Conservation (phyloP, 2,888 invertebrate species). For the Diachrysia chrysitis region DNA sequence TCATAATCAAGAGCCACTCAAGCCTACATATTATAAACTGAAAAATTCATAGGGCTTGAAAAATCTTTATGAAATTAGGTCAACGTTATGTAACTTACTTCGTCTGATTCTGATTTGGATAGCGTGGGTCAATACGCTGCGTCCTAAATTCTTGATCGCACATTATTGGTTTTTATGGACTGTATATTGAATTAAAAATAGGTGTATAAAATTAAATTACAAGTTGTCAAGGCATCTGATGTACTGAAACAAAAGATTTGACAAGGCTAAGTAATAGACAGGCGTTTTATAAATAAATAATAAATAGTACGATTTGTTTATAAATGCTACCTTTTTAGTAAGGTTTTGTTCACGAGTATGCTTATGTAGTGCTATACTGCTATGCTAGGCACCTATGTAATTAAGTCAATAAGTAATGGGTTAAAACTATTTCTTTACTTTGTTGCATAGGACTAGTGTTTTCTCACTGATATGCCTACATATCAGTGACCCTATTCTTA, state of each 20-base stretch:
- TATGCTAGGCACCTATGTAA: no score
- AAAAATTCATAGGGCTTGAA: background rate
- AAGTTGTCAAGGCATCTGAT: conserved; percentile 9
- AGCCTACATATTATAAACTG: no score
- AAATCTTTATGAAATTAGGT: background rate
- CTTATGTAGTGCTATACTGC: no score
- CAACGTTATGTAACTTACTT: conserved; percentile 60
- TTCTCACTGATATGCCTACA: no score
- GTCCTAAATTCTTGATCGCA: conserved; percentile 84
- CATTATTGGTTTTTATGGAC: conserved; percentile 64
- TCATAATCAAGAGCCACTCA: no score
- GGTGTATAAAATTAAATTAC: conserved; percentile 2
- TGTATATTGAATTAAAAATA: conserved; percentile 6
- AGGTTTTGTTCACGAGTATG: background rate
- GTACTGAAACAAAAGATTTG: conserved; percentile 40
- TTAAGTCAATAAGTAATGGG: no score
- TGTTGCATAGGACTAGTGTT: no score
- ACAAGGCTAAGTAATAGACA: conserved; percentile 1
- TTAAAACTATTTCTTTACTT: no score
- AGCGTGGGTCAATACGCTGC: conserved; percentile 81
- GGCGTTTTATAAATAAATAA: background rate
- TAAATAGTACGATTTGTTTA: no score
- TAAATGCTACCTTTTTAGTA: background rate
- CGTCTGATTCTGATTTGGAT: conserved; percentile 82
- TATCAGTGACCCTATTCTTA: no score